Conservation (phyloP, 2,888 invertebrate species). For the Amiota communis region DNA sequence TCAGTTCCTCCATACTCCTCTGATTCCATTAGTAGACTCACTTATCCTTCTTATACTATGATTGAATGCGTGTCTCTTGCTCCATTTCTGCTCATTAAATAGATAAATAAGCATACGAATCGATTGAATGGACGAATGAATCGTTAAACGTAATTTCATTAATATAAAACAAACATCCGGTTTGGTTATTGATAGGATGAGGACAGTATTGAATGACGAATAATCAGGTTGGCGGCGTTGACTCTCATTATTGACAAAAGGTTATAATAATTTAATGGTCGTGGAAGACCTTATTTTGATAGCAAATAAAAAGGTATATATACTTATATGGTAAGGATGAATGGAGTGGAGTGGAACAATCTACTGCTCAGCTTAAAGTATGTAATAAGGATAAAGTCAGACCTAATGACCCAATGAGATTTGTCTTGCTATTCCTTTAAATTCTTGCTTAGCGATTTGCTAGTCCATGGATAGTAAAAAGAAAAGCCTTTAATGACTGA, state of each 20-base stretch:
- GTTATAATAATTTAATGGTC: constrained; percentile 15
- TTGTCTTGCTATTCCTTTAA: no score
- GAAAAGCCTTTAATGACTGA: no score
- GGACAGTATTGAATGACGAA: no score
- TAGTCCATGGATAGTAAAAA: no score
- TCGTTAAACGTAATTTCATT: constrained; percentile 27
- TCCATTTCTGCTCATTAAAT: constrained; percentile 11
- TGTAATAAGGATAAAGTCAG: no score
- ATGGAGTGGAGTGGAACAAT: no score
- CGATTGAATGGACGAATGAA: neutral
- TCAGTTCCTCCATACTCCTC: no score
- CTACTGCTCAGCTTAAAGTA: no score
- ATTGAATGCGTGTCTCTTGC: neutral
- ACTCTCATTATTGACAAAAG: neutral
- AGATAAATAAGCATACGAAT: constrained; percentile 18
- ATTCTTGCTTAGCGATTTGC: no score
- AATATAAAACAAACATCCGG: constrained; percentile 2
- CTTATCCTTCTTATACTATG: neutral
- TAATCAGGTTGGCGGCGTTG: neutral
- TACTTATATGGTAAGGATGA: no score
- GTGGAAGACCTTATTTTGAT: neutral
- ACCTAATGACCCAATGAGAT: no score
- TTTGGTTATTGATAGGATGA: neutral
- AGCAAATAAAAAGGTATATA: neutral
- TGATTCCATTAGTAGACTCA: neutral